Evolutionary conservation across 1,140 invertebrate genomes (phyloP), one percentile per base, ranked within the genome.

Genomic region (Galleria mellonella): DNA sequence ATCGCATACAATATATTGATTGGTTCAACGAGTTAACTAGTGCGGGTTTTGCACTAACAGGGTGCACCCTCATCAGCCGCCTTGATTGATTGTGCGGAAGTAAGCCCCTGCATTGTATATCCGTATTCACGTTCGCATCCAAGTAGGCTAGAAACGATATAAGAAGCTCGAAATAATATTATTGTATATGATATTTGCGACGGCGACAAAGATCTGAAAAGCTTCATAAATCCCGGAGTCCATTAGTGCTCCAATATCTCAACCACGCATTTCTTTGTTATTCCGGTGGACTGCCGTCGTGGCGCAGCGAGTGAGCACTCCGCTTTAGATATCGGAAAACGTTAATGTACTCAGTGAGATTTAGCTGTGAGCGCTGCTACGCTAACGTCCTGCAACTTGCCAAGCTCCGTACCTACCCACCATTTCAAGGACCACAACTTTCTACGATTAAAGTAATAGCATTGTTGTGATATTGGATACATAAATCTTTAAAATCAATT

Each of bases 271-370:
- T 74, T 77, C 73, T 81, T 81, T 83, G 71, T 77, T 72, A 81
- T 79, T 75, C 70, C 56, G 67, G 61, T 56, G 54, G 68, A 72
- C 72, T 66, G 63, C 58, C 67, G 56, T 59, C 60, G 57, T 55
- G 49, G 57, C 38, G 37, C 30, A 15, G 35, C 17, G 30, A 45
- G 42, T 51, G 63, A 72, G 58, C 61, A 62, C 62, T 69, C 58
- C 68, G 70, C 72, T 81, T 77, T 72, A 73, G 71, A 70, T 83
- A 83, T 83, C 74, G 74, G 72, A 74, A 77, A 78, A 78, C 68
- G 72, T 69, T 79, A 77, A 82, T 82, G 73, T 75, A 73, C 68
- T 74, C 56, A 42, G 59, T 41, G 64, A 72, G 72, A 81, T 76
- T 83, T 76, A 74, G 62, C 54, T 58, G 43, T 53, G 37, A 62